Percentiles rank a stretch among this genome's conserved stretches.
Evolutionary conservation across 2,888 invertebrate genomes (phyloP).

Genomic region (Coenonympha arcania): DNA sequence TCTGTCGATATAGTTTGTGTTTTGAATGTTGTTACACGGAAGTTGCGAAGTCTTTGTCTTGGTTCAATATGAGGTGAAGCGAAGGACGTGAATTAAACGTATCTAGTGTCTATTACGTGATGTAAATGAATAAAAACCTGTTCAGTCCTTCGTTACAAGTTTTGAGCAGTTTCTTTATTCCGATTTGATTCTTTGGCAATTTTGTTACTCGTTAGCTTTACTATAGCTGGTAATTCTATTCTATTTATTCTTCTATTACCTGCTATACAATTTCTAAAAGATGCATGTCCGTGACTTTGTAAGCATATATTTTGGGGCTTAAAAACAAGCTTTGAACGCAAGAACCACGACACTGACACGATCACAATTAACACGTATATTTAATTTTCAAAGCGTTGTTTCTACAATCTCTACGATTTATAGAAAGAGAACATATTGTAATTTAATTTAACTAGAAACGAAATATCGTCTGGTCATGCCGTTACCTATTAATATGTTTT

Average conservation of each 20-base stretch:
- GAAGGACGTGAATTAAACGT: neutral
- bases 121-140: neutral
- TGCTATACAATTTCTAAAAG: too few relatives aligned
- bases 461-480: too few relatives aligned
- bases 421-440: too few relatives aligned
- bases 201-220: neutral
- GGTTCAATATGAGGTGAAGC: conserved; percentile 12
- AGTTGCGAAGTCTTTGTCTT: conserved; percentile 31
- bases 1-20: conserved; percentile 30
- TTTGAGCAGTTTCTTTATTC: neutral
- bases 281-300: too few relatives aligned
- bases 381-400: too few relatives aligned
- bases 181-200: neutral
- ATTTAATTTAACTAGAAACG: too few relatives aligned
- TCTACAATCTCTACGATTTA: too few relatives aligned
- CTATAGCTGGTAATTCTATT: neutral
- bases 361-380: too few relatives aligned
- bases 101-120: neutral
- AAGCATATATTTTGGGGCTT: too few relatives aligned
- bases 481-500: too few relatives aligned
- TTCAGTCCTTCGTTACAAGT: neutral
- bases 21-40: conserved; percentile 34
- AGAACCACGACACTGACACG: too few relatives aligned
- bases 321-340: too few relatives aligned
- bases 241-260: neutral